Conservation (phyloP, 1,140 invertebrate species). For the Diplogasteroides magnus region DNA sequence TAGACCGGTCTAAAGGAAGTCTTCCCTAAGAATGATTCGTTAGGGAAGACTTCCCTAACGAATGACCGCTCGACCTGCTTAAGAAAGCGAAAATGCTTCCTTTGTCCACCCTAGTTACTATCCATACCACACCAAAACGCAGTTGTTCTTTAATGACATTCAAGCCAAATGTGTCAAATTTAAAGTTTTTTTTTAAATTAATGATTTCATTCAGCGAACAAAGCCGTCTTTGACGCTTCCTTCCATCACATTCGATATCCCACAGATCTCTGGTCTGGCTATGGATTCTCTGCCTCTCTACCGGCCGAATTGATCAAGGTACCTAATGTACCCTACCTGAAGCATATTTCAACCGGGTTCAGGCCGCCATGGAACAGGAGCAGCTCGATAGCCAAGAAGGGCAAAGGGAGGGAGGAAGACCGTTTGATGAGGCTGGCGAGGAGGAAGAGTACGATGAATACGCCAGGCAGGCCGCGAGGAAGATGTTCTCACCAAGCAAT, state of each 20-base stretch:
- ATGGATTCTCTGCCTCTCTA: conserved; percentile 48
- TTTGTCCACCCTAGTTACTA: no score
- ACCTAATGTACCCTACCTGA: no score
- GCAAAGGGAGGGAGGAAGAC: no score
- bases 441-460: conserved; percentile 5
- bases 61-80: no score
- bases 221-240: conserved; percentile 14
- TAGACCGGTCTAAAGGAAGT: no score
- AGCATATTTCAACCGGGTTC: background rate
- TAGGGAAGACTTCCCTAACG: no score
- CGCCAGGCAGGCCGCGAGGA: background rate
- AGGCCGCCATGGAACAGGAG: background rate
- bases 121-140: background rate
- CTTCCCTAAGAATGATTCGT: no score
- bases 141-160: background rate
- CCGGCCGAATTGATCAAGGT: conserved; percentile 46
- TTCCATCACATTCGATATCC: conserved; percentile 31
- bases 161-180: no score
- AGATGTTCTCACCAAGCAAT: background rate
- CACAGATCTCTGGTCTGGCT: conserved; percentile 48
- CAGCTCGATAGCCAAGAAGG: background rate
- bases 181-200: background rate
- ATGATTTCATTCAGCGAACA: conserved; percentile 10
- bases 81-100: no score
- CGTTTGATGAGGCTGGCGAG: background rate